Evolutionary conservation across 2,113 vertebrate genomes (phyloP), one percentile per base, ranked within the genome.

Genomic region (Aplodontia rufa): DNA sequence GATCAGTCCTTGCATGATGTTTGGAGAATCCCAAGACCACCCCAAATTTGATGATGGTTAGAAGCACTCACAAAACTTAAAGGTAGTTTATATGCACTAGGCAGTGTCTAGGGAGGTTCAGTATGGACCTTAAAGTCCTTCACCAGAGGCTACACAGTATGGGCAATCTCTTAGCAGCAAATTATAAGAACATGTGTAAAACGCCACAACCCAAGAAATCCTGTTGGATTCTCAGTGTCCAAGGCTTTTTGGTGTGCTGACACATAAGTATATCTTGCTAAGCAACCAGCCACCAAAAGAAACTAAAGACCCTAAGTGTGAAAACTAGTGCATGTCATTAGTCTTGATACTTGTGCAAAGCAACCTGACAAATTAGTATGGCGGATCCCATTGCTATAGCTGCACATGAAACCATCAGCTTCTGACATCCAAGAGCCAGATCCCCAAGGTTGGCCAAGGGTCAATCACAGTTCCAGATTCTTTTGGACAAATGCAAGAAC

Each of bases 181-280:
- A 68, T 16, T n/a, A 30, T 11, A 53, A 60, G 19, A 74, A 32
- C 51, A 22, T 37, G 7, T 79, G 13, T n/a, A 11, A 76, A 69
- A 40, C 35, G 35, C 53, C 32, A 55, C 51, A 78, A 78, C 10
- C 26, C 35, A 62, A 12, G 13, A 51, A 74, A 30, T 42, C 28
- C 78, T 8, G 5, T 24, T 19, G 17, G 26, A 76, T 45, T 51
- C 45, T 69, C 28, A 28, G 26, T n/a, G 42, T 45, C 42, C 26
- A 72, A 53, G 26, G 64, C 22, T 69, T 55, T 95, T 78, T 93
- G 60, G 37, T 8, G 17, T 75, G 37, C 72, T 94, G 49, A 37
- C 96, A 82, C 66, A 64, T 62, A 79, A 92, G 20, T 42, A 37
- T 72, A 53, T 62, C 42, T 96, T 95, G 24, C 49, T 87, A 60